Evolutionary conservation across 2,797 vertebrate species (phyloP).

Genomic region (Notolabrus celidotus): DNA sequence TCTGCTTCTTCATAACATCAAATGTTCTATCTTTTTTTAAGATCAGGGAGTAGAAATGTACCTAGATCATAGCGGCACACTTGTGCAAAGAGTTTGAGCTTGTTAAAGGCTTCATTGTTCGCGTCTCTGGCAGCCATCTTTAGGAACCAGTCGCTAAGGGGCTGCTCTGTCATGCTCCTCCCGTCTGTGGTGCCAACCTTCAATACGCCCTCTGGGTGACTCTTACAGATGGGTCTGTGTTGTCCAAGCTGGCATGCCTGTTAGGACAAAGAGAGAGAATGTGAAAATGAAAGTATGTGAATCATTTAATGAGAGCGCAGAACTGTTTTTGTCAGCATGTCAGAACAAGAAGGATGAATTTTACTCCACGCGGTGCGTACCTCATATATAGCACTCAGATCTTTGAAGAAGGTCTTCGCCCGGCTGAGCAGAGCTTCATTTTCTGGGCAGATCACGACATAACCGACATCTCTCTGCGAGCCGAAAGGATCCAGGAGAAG

Average conservation of each 20-base stretch:
- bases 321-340: slow-evolving; percentile 51
- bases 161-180: slow-evolving; percentile 91
- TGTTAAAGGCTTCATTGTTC: slow-evolving; percentile 94
- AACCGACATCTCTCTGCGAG: slow-evolving; percentile 96
- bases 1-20: background rate
- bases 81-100: slow-evolving; percentile 98
- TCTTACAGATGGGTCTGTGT: slow-evolving; percentile 96
- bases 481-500: slow-evolving; percentile 98
- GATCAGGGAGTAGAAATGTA: slow-evolving; percentile 59
- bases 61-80: slow-evolving; percentile 97
- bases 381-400: slow-evolving; percentile 97
- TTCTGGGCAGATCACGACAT: slow-evolving; percentile 97
- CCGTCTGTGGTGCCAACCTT: slow-evolving; percentile 91
- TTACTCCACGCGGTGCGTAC: slow-evolving; percentile 75
- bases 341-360: slow-evolving; percentile 15
- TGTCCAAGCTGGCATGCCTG: slow-evolving; percentile 98
- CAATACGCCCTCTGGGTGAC: slow-evolving; percentile 94
- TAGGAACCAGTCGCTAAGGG: slow-evolving; percentile 97
- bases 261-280: slow-evolving; percentile 2
- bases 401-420: slow-evolving; percentile 96
- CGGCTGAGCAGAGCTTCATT: slow-evolving; percentile 94
- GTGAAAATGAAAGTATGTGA: slow-evolving; percentile 28
- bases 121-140: slow-evolving; percentile 89
- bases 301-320: slow-evolving; percentile 2
- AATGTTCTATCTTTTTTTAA: background rate